These are phyloP conservation scores for Cyanistes caeruleus DNA, from an alignment of 2,113 vertebrate species.

Conservation along the genomic window DNA sequence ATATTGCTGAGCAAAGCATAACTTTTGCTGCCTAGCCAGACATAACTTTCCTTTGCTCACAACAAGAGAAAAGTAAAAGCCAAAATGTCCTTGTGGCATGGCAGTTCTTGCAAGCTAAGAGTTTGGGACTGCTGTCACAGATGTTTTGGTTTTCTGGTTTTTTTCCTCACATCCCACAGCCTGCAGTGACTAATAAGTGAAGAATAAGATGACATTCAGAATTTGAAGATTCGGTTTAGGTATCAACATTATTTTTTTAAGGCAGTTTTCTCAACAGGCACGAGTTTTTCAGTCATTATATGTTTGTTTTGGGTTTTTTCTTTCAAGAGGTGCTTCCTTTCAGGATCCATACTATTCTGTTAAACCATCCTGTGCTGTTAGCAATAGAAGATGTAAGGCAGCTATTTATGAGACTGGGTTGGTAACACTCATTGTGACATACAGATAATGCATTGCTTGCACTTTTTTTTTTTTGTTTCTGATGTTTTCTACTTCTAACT, in stretches of 20 bases:
- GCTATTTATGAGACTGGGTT: not conserved
- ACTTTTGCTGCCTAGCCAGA: not conserved
- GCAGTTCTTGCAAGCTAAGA: not conserved
- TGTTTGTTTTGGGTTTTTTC: not conserved
- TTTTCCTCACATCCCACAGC: not conserved
- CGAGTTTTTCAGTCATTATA: not conserved
- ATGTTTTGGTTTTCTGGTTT: not conserved
- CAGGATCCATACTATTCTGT: not conserved
- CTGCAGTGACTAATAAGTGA: not conserved
- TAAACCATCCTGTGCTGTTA: not conserved
- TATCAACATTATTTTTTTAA: not conserved
- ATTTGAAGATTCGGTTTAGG: not conserved
- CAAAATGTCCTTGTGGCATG: not conserved
- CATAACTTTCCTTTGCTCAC: not conserved
- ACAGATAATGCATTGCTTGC: not conserved
- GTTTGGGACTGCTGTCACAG: not conserved
- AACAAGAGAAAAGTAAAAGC: not conserved
- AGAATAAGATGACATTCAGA: not conserved
- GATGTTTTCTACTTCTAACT: not conserved
- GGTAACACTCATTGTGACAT: not conserved
- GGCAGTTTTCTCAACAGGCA: not conserved
- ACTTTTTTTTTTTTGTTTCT: not conserved
- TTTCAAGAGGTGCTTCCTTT: not conserved
- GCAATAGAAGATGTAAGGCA: not conserved
- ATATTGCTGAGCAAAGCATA: not conserved